Evolutionary conservation across 2,797 vertebrate species (phyloP).

Genomic region (Trematomus bernacchii): DNA sequence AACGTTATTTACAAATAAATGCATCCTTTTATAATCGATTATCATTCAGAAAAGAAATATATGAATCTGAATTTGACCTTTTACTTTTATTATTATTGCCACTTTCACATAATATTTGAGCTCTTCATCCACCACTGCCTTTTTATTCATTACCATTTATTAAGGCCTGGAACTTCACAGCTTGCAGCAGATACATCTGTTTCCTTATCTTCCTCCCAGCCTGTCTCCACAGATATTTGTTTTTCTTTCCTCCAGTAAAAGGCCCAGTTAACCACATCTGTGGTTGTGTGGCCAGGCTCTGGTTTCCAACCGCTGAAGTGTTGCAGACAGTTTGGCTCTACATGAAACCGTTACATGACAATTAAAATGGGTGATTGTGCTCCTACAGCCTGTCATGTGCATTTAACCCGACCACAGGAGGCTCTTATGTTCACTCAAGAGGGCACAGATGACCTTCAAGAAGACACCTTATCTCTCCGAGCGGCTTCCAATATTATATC

Average conservation of each 20-base stretch:
- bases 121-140: no score
- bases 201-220: conserved; percentile 28
- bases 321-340: conserved; percentile 81
- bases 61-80: no score
- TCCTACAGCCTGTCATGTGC: conserved; percentile 80
- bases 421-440: conserved; percentile 81
- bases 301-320: conserved; percentile 71
- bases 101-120: no score
- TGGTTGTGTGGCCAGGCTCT: conserved; percentile 74
- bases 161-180: conserved; percentile 18
- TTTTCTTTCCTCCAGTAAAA: conserved; percentile 30
- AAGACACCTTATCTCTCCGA: conserved; percentile 79
- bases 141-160: conserved; percentile 28
- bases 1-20: no score
- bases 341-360: conserved; percentile 79
- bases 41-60: no score
- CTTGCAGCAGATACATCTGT: conserved; percentile 40
- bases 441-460: conserved; percentile 79
- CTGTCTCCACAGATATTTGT: conserved; percentile 9
- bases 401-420: conserved; percentile 84
- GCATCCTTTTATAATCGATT: no score
- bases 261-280: conserved; percentile 69
- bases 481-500: conserved; percentile 77
- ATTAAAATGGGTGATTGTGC: conserved; percentile 75
- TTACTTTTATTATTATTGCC: no score